A percentile compares a stretch with the other conserved stretches of the same genome.
phyloP scores from a whole-genome alignment of 2,888 invertebrate species.

The Nomada hirtipes region DNA sequence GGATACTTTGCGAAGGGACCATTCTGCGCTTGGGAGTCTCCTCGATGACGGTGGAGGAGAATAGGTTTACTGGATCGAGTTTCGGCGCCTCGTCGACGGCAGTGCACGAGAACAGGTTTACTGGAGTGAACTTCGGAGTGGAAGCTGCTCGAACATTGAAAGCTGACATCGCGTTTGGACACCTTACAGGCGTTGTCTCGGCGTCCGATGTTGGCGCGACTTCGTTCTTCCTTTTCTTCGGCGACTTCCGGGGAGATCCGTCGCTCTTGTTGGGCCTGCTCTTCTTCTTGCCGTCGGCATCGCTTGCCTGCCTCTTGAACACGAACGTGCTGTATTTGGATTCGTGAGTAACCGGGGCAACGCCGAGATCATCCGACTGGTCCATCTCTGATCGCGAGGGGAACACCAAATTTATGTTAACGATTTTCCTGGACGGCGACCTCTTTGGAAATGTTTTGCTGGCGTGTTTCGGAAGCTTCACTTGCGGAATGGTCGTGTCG shows the following conservation, averaged over 20 bases:
- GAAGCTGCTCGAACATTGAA: constrained; percentile 41
- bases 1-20: background rate
- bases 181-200: background rate
- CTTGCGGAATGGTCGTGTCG: constrained; percentile 23
- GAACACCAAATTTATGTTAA: constrained; percentile 75
- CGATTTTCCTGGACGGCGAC: constrained; percentile 74
- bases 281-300: background rate
- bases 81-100: constrained; percentile 17
- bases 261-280: background rate
- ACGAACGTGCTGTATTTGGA: background rate
- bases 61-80: background rate
- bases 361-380: background rate
- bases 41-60: constrained; percentile 36
- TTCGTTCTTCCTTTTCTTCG: background rate
- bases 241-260: background rate
- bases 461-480: constrained; percentile 25
- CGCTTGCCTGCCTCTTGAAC: background rate
- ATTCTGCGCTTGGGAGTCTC: background rate
- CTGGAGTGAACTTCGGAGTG: constrained; percentile 24
- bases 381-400: constrained; percentile 11
- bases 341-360: too few relatives aligned
- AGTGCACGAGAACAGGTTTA: constrained; percentile 23
- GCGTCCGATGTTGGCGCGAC: background rate
- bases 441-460: constrained; percentile 74
- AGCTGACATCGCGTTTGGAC: background rate